Base-by-base conservation (phyloP, 2,797 vertebrate genomes). In the Scarus forsteni region DNA sequence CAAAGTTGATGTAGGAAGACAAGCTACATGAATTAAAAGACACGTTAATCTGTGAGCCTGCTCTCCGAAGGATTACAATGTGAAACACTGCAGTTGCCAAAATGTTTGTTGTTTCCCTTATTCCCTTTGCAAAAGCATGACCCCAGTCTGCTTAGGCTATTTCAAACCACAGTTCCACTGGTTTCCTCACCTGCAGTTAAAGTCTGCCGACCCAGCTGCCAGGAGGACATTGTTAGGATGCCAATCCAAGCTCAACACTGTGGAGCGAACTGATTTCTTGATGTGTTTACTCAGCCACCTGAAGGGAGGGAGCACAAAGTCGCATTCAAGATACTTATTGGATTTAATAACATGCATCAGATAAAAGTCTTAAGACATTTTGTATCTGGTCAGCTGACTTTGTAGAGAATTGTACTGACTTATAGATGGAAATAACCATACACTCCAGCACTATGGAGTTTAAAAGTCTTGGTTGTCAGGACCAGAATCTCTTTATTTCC, bases 201-300 rank as follows among this genome's bases (percentile, higher is more conserved):
- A 75, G 79, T 94, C 86, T 7, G 94, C 93, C 10, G 93, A 92
- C 10, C 95, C 95, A 3, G 93, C 79, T 7, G 94, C 94, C 85
- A 93, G 83, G 1, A 96, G 91, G 80, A 93, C 90, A 87, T 97
- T 96, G 89, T 96, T 95, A 45, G 94, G 94, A 78, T 95, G 95
- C 96, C 94, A 94, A 84, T 94, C 90, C 77, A 95, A 89, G 86
- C 91, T 93, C 44, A 94, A 90, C 45, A 94, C 83, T 0, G 95
- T 95, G 74, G 94, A 95, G 69, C 91, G 77, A 76, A 95, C 90
- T 9, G 85, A 60, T 76, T 95, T 95, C 77, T 91, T 94, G 42
- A 92, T 90, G 89, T 96, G 95, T 79, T 96, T 96, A 81, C 95
- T 95, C 73, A 95, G 90, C 96, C 95, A 96, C 96, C 96, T 97